Evolutionary conservation across 2,113 vertebrate genomes (phyloP), one percentile per base, ranked within the genome.

Genomic region (Myotis yumanensis): DNA sequence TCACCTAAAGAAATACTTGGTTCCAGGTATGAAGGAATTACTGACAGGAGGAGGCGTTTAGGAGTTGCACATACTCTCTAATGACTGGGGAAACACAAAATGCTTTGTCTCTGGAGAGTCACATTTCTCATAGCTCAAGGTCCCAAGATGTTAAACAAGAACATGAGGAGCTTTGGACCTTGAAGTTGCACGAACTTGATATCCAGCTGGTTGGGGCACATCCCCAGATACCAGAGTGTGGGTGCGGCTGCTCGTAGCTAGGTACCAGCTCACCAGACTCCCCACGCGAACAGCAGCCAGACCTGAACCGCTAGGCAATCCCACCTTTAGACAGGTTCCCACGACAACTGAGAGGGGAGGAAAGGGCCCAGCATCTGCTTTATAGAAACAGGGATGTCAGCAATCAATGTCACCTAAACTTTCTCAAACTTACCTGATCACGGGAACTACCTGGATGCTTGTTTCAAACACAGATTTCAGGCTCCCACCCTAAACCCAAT

Each of bases 1-100:
- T 51, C 62, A 62, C 89, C 77, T 92, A 88, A 83, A 90, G 62
- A 90, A 59, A 51, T 62, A 82, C 23, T 69, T 92, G 62, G 89
- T 40, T 43, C 25, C 16, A 30, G 30, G 11, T 35, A 35, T 69
- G 11, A 76, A 92, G 51, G 32, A 76, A 75, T 87, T 87, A 46
- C 14, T 91, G 57, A 37, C 4, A 18, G 82, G 66, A 82, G 37
- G 46, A 82, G 84, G 20, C 25, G 32, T 76, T 92, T 88, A 76
- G 75, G 40, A 82, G 46, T 68, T 75, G 18, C 22, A 82, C 48
- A 51, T 28, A 69, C 57, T 69, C 48, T 37, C 20, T 71, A 77
- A 43, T 62, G 62, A 37, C n/a, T 3, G 22, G n/a, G 35, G 68
- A 75, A 59, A 82, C n/a, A 16, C 30, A 57, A 72, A 75, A 66